These are phyloP conservation scores for Dinocampus coccinellae DNA, from an alignment of 2,888 invertebrate genomes.

Conservation along the genomic window DNA sequence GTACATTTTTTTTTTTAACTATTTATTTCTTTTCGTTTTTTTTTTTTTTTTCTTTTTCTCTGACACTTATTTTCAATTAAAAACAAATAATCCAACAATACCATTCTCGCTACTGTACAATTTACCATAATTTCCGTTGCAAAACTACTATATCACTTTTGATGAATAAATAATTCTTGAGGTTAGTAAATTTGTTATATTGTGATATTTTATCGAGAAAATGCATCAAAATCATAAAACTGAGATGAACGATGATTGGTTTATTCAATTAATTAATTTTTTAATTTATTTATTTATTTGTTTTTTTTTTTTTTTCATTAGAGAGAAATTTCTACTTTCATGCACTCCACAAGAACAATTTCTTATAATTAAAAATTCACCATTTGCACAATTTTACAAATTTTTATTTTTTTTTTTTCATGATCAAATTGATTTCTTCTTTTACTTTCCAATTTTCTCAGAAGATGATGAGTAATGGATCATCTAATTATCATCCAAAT, in stretches of 20 bases:
- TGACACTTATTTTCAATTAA: constrained; percentile 16
- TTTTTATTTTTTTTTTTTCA: constrained; percentile 28
- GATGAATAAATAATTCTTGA: neutral
- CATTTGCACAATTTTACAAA: neutral
- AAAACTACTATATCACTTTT: constrained; percentile 23
- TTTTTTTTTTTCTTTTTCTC: neutral
- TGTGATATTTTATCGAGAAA: neutral
- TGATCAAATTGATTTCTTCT: constrained; percentile 9
- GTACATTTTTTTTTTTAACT: constrained; percentile 32
- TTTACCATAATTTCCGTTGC: constrained; percentile 36
- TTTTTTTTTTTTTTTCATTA: constrained; percentile 3
- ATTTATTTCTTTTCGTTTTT: constrained; percentile 6
- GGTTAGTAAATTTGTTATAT: constrained; percentile 4
- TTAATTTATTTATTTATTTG: constrained; percentile 16
- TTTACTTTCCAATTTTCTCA: constrained; percentile 23
- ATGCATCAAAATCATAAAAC: neutral
- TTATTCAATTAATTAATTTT: too few relatives aligned
- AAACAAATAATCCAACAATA: constrained; percentile 33
- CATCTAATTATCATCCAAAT: neutral
- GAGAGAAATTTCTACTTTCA: neutral
- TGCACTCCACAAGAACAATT: neutral
- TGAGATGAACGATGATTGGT: neutral
- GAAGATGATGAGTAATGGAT: constrained; percentile 23
- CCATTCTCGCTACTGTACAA: constrained; percentile 32
- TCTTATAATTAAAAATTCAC: neutral